Percentiles rank a stretch among this genome's conserved stretches.
Evolutionary conservation across 2,888 invertebrate genomes (phyloP).

Genomic region (Tethea ocularis): DNA sequence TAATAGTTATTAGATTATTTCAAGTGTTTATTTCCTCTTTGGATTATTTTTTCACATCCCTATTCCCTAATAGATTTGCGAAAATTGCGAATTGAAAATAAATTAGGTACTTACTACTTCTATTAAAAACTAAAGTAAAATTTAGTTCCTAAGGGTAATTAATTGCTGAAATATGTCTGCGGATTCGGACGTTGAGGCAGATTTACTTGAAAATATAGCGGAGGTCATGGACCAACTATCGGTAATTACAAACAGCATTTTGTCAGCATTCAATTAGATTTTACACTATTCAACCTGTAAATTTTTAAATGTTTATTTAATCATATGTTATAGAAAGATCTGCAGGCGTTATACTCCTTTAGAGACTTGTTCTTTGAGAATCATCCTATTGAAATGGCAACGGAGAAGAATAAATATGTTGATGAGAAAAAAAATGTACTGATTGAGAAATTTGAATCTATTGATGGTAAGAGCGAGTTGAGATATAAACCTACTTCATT

Average conservation of each 20-base stretch:
- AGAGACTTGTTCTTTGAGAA: slow-evolving; percentile 92
- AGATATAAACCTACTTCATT: too few relatives aligned
- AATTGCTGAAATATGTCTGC: slow-evolving; percentile 47
- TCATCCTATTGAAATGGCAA: slow-evolving; percentile 87
- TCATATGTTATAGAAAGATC: slow-evolving; percentile 83
- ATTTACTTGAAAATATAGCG: slow-evolving; percentile 54
- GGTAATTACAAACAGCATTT: too few relatives aligned
- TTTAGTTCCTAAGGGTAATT: too few relatives aligned
- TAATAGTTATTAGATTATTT: too few relatives aligned
- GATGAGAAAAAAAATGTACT: slow-evolving; percentile 85
- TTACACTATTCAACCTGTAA: too few relatives aligned
- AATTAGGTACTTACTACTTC: too few relatives aligned
- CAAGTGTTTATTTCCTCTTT: too few relatives aligned
- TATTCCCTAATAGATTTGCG: too few relatives aligned
- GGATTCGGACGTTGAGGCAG: slow-evolving; percentile 55
- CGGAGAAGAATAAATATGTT: slow-evolving; percentile 86
- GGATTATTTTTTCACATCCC: too few relatives aligned
- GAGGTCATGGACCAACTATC: slow-evolving; percentile 58
- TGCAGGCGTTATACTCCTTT: slow-evolving; percentile 86
- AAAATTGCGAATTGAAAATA: too few relatives aligned
- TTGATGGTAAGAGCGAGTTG: slow-evolving; percentile 80
- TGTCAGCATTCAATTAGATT: too few relatives aligned
- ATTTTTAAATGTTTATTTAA: slow-evolving; percentile 1
- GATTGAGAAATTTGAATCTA: slow-evolving; percentile 85
- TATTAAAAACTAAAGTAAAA: too few relatives aligned